Conservation (phyloP, 2,113 vertebrate species). For the Morone saxatilis region DNA sequence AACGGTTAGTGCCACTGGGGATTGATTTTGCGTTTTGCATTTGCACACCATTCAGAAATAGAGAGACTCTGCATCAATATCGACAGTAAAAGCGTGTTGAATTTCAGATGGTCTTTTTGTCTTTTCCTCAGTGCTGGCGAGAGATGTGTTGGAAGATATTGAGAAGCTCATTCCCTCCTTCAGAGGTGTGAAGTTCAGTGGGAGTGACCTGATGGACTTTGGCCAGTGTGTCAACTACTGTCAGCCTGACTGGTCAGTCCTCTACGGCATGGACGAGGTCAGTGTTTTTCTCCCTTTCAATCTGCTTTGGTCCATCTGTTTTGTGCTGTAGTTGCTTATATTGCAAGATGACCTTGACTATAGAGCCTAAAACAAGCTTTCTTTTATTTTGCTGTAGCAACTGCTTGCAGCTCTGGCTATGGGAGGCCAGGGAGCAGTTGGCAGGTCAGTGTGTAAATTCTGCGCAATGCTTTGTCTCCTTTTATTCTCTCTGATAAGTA, state of each 20-base stretch:
- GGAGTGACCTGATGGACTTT: conserved; percentile 91
- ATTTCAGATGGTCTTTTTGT: background rate
- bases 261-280: conserved; percentile 97
- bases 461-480: background rate
- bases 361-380: conserved; percentile 7
- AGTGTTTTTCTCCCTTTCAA: conserved; percentile 27
- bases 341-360: background rate
- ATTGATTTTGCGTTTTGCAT: background rate
- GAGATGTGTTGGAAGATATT: conserved; percentile 89
- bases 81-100: background rate
- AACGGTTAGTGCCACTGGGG: conserved; percentile 85
- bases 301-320: background rate
- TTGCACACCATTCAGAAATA: background rate
- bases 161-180: conserved; percentile 90
- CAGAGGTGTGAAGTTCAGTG: conserved; percentile 92
- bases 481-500: background rate
- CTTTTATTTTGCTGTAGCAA: conserved; percentile 84
- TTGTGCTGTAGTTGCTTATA: background rate
- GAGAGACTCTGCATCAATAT: too few species aligned
- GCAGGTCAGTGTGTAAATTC: conserved; percentile 86
- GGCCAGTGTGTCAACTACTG: conserved; percentile 88
- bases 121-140: conserved; percentile 84
- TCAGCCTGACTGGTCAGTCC: conserved; percentile 78
- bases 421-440: conserved; percentile 93
- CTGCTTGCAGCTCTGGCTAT: conserved; percentile 88